Evolutionary conservation across 2,888 invertebrate species (phyloP), one percentile per base, ranked within the genome.

Genomic region (Parapristionchus giblindavisi): DNA sequence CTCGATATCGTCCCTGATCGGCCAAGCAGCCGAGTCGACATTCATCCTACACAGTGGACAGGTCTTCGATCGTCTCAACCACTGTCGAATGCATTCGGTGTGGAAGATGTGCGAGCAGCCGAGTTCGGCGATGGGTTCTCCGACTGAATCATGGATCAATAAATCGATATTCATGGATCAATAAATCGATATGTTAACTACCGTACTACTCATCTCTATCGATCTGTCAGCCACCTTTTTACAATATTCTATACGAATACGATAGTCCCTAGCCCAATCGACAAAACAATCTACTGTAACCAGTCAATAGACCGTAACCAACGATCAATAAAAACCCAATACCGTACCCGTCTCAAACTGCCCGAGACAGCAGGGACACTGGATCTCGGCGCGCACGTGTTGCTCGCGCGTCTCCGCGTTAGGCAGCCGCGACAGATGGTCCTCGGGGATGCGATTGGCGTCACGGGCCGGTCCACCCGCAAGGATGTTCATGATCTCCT

Each of bases 41-140:
- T 54, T 27, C 21, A 48, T 51, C 6, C 73, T 43, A 36, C 73
- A 73, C 34, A 61, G 48, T 1, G 73, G 73, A n/a, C 73, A 73
- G 2, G 73, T 73, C 27, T 14, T 36, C 6, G 32, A 27, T 3
- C 61, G 6, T 11, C 38, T 51, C 85, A 98, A 91, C 97, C 97
- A 98, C 77, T 95, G 96, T 83, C 94, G 92, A 89, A 98, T 97
- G 89, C 97, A 97, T 80, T 92, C 92, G 87, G 93, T 92, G 89
- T 98, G 97, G 90, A 94, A 98, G 76, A 94, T 91, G 90, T 98
- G 97, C 84, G 92, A 92, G 90, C 95, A 95, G 77, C 93, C 92
- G 87, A 95, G 90, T 86, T 92, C 92, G 77, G 93, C 92, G 27
- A 93, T 94, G 78, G 91, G 91, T 89, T 95, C 94, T 68, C 92